phyloP scores from a whole-genome alignment of 2,888 invertebrate species.

The Melangyna quadrimaculata region DNA sequence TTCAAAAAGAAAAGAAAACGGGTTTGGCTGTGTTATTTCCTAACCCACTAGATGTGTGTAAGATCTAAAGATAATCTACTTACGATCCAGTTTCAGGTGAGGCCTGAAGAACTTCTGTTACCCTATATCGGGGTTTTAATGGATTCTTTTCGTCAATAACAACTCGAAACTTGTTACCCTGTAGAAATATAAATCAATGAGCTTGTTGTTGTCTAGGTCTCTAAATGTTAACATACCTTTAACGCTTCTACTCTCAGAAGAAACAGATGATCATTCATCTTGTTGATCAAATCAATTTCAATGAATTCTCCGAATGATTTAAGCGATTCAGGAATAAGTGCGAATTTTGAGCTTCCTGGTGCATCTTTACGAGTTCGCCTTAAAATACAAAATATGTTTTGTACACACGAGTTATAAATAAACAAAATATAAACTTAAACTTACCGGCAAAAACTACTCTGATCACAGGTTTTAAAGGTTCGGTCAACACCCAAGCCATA shows the following conservation, averaged over 20 bases:
- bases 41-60: background rate
- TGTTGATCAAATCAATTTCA: constrained; percentile 88
- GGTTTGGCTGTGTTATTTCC: background rate
- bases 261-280: constrained; percentile 80
- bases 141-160: constrained; percentile 93
- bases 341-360: constrained; percentile 88
- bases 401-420: background rate
- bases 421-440: constrained; percentile 71
- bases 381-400: background rate
- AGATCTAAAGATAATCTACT: constrained; percentile 73
- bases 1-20: constrained; percentile 39
- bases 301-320: constrained; percentile 86
- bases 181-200: background rate
- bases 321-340: constrained; percentile 86
- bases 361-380: constrained; percentile 89
- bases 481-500: constrained; percentile 86
- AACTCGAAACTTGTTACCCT: constrained; percentile 90
- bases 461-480: constrained; percentile 97
- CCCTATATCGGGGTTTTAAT: constrained; percentile 87
- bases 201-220: background rate
- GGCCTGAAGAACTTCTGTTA: constrained; percentile 88
- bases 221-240: constrained; percentile 72
- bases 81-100: constrained; percentile 88
- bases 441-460: constrained; percentile 97
- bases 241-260: constrained; percentile 79